Evolutionary conservation across 2,888 invertebrate species (phyloP).

Genomic region (Pollenia labialis): DNA sequence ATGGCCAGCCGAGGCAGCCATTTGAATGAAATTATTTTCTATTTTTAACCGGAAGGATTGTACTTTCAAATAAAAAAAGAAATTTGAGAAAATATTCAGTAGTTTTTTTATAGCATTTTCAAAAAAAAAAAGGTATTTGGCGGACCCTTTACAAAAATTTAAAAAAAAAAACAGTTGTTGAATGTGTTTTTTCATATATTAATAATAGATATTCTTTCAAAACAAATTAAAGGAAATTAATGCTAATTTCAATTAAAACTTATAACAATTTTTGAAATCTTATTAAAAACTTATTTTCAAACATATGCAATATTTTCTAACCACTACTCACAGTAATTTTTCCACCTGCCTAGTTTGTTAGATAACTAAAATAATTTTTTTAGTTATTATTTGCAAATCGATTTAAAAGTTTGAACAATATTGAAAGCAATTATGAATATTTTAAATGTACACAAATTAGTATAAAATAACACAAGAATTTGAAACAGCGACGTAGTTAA

Average conservation of each 20-base stretch:
- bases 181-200: slow-evolving; percentile 10
- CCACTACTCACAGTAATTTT: not conserved
- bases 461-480: not conserved
- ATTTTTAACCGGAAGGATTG: no score
- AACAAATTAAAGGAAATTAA: not conserved
- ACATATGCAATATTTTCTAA: slow-evolving; percentile 32
- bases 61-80: no score
- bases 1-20: no score
- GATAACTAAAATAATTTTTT: not conserved
- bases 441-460: slow-evolving; percentile 5
- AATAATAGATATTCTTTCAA: not conserved
- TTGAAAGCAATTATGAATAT: slow-evolving; percentile 46
- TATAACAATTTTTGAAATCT: slow-evolving; percentile 28
- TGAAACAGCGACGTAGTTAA: not conserved
- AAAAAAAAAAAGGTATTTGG: no score
- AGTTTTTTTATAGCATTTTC: no score
- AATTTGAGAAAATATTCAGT: no score
- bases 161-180: slow-evolving; percentile 27
- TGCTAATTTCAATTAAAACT: slow-evolving; percentile 59
- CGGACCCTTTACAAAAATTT: slow-evolving; percentile 21
- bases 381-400: slow-evolving; percentile 26
- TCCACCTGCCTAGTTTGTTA: not conserved
- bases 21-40: no score
- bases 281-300: slow-evolving; percentile 55
- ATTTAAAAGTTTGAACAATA: slow-evolving; percentile 55